phyloP scores from a whole-genome alignment of 2,797 vertebrate genomes.

The Muraenolepis orangiensis region DNA sequence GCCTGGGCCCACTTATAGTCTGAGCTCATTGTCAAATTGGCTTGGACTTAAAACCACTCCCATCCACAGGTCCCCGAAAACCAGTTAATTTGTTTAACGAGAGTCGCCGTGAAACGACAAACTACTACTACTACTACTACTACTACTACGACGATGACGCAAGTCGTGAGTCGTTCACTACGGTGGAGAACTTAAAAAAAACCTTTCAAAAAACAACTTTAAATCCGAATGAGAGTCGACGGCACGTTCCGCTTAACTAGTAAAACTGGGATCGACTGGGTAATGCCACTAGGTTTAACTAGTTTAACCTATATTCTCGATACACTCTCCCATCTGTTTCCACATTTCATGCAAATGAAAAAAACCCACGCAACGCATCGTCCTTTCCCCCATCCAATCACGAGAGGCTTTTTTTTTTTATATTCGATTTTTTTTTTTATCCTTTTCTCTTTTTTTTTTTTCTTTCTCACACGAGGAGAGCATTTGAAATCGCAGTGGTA shows the following conservation, averaged over 20 bases:
- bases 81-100: slow-evolving; percentile 45
- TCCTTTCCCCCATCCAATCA: slow-evolving; percentile 57
- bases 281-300: slow-evolving; percentile 14
- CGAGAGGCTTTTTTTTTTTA: slow-evolving; percentile 67
- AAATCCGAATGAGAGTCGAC: slow-evolving; percentile 26
- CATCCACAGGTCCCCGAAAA: slow-evolving; percentile 36
- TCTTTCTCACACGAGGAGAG: slow-evolving; percentile 45
- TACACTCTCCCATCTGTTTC: slow-evolving; percentile 52
- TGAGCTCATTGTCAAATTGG: slow-evolving; percentile 72
- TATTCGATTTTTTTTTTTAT: background rate
- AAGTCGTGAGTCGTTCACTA: slow-evolving; percentile 33
- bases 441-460: background rate
- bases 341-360: slow-evolving; percentile 69
- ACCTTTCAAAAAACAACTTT: slow-evolving; percentile 8
- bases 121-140: slow-evolving; percentile 12
- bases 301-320: slow-evolving; percentile 52
- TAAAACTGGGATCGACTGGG: slow-evolving; percentile 42
- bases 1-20: slow-evolving; percentile 65
- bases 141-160: no score
- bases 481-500: slow-evolving; percentile 68
- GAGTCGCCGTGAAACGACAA: slow-evolving; percentile 54
- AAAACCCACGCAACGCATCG: slow-evolving; percentile 47
- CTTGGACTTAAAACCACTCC: slow-evolving; percentile 66
- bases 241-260: slow-evolving; percentile 34
- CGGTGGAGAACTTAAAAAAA: background rate